Evolutionary conservation across 2,113 vertebrate species (phyloP), one percentile per base, ranked within the genome.

Genomic region (Scophthalmus maximus): DNA sequence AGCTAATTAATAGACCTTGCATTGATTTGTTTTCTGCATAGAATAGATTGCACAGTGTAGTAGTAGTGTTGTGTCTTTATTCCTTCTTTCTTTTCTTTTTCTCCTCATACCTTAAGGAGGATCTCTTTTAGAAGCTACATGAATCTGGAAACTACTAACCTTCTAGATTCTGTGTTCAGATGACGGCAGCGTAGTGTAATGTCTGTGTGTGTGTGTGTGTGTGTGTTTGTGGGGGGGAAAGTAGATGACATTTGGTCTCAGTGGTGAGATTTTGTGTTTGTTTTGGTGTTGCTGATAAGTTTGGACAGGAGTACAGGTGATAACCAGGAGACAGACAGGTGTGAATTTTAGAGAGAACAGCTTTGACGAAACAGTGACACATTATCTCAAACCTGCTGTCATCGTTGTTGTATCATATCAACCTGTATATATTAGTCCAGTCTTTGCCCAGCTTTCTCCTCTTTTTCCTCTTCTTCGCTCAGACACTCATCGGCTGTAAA

Each of bases 281-380:
- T 51, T 53, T 59, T 12, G 2, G 27, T 80, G 51, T 46, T 15
- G 47, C 62, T 26, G 36, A 73, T 42, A 22, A n/a, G 12, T 72
- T 55, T 59, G 22, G 58, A 36, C 55, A 26, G 17, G 29, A 60
- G 18, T 62, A n/a, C 64, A 27, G 79, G 32, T 76, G 25, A 73
- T 20, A 71, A 71, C 52, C 8, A 6, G 9, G 53, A 61, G 57
- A 63, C 53, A 52, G 68, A 68, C 64, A 80, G 42, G 52, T 79
- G 75, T 62, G 64, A 81, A 70, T 56, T 30, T n/a, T 53, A 0
- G 30, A 66, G 61, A 23, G 51, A 72, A 40, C 57, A 53, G 56
- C 49, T 65, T 61, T 34, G 53, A 60, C 20, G 23, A 59, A 5
- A 8, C 36, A 25, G 58, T 30, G 60, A 79, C 70, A 83, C 32